Evolutionary conservation across 2,113 vertebrate species (phyloP).

Genomic region (Labrus mixtus): DNA sequence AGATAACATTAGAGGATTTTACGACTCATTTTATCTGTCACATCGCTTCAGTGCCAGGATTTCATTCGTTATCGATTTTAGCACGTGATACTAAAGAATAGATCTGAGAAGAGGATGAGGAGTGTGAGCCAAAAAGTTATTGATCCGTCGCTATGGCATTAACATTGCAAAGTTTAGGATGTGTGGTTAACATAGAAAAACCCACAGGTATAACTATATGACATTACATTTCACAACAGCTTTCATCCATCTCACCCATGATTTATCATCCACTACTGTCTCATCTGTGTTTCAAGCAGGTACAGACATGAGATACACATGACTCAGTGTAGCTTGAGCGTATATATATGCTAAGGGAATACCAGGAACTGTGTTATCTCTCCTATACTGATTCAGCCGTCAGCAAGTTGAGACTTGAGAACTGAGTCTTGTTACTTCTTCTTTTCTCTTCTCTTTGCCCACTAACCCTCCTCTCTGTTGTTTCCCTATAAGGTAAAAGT

Average conservation of each 20-base stretch:
- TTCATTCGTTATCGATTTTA: too few relatives aligned
- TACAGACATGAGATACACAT: slow-evolving; percentile 31
- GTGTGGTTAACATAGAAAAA: neutral
- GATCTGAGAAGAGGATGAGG: too few relatives aligned
- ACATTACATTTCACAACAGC: too few relatives aligned
- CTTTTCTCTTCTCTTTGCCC: slow-evolving; percentile 65
- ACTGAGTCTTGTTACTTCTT: slow-evolving; percentile 52
- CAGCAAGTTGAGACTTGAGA: slow-evolving; percentile 74
- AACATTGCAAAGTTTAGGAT: neutral
- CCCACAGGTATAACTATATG: too few relatives aligned
- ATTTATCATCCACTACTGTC: neutral
- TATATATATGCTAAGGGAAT: slow-evolving; percentile 6
- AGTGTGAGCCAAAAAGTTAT: too few relatives aligned
- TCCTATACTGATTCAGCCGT: slow-evolving; percentile 35
- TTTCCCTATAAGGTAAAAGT: slow-evolving; percentile 81
- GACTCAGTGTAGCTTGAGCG: neutral
- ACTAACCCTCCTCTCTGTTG: slow-evolving; percentile 41
- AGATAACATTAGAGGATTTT: too few relatives aligned
- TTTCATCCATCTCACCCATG: neutral
- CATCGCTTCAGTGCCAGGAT: too few relatives aligned
- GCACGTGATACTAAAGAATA: too few relatives aligned
- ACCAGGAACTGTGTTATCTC: slow-evolving; percentile 11
- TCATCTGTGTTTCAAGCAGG: slow-evolving; percentile 46
- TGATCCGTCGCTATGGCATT: too few relatives aligned
- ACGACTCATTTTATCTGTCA: too few relatives aligned